Base-by-base conservation (phyloP, 2,888 invertebrate species). In the Netelia virgata region DNA sequence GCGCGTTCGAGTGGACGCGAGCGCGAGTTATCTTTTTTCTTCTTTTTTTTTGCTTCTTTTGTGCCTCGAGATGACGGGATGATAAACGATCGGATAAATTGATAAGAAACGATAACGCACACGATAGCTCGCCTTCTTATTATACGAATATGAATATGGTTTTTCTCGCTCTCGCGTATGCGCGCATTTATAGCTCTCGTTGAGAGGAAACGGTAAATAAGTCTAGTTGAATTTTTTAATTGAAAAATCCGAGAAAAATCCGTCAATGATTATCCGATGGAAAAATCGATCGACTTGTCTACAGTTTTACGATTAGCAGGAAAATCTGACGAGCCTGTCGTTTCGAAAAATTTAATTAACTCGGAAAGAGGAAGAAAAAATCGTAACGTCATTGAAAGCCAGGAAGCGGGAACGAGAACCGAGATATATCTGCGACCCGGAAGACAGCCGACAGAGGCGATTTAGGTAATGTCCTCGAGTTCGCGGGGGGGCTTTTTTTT, bases 401-500 rank as follows among this genome's bases (percentile, higher is more conserved):
- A 69, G 69, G 55, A 69, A 69, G 53, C 53, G n/a, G 6, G 11
- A 14, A 47, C 11, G 47, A 11, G 47, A 47, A 47, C 47, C 28
- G 5, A 47, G 10, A 14, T 47, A 47, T 47, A 14, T 47, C 47
- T 47, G 28, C 5, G 5, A 61, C 18, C 43, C 72, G 73, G 80
- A 73, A 74, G 50, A 68, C 9, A 36, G 14, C 14, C 43, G 11
- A 63, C 28, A 28, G 59, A 72, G 57, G 64, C 43, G 57, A 82
- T 66, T 59, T 72, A 61, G 72, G 59, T 66, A 59, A 57, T 64
- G 70, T 79, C 70, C 69, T 64, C 63, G 50, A 75, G 70, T 75
- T 75, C 55, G 66, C 47, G 57, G 18, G 43, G 47, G 53, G 66
- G 59, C 3, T 47, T 47, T 47, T 43, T 47, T 47, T 59, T 73